A percentile compares a stretch with the other conserved stretches of the same genome.
These are phyloP conservation scores for Zaprionus inermis DNA, from an alignment of 1,140 invertebrate genomes.

Conservation along the genomic window DNA sequence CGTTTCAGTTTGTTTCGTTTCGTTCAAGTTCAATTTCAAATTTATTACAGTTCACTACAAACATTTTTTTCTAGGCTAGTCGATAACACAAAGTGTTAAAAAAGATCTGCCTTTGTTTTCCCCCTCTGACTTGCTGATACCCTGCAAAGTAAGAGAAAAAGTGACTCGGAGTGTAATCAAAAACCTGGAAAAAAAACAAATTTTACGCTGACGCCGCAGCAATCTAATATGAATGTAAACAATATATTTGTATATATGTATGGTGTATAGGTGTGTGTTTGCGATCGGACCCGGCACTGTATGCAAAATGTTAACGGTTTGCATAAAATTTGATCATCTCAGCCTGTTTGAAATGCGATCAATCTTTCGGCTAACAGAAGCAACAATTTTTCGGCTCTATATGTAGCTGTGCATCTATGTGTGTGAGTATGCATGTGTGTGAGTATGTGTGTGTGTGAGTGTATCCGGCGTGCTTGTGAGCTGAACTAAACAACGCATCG, in stretches of 20 bases:
- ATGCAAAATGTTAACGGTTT: slow-evolving; percentile 52
- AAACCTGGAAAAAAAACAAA: slow-evolving; percentile 20
- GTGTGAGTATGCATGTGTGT: not conserved
- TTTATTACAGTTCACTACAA: not conserved
- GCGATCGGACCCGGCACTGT: slow-evolving; percentile 13
- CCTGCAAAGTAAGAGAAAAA: not conserved
- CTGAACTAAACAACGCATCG: slow-evolving; percentile 56
- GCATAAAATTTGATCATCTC: slow-evolving; percentile 47
- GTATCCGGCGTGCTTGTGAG: slow-evolving; percentile 39
- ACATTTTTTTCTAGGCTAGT: not conserved
- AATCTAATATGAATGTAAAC: slow-evolving; percentile 46
- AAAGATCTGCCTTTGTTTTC: not conserved
- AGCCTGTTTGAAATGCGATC: slow-evolving; percentile 55
- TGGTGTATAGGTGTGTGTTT: slow-evolving; percentile 9
- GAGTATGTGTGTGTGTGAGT: slow-evolving; percentile 26
- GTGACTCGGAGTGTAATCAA: slow-evolving; percentile 1
- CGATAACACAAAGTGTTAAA: no score
- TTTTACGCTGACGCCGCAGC: slow-evolving; percentile 41
- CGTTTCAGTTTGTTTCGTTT: not conserved
- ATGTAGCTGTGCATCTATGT: not conserved
- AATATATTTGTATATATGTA: slow-evolving; percentile 12
- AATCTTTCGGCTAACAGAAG: slow-evolving; percentile 44
- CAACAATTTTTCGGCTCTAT: slow-evolving; percentile 24
- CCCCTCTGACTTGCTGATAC: not conserved
- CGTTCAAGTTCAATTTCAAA: slow-evolving; percentile 4